Evolutionary conservation across 2,113 vertebrate genomes (phyloP).

Genomic region (Ciconia stormi): DNA sequence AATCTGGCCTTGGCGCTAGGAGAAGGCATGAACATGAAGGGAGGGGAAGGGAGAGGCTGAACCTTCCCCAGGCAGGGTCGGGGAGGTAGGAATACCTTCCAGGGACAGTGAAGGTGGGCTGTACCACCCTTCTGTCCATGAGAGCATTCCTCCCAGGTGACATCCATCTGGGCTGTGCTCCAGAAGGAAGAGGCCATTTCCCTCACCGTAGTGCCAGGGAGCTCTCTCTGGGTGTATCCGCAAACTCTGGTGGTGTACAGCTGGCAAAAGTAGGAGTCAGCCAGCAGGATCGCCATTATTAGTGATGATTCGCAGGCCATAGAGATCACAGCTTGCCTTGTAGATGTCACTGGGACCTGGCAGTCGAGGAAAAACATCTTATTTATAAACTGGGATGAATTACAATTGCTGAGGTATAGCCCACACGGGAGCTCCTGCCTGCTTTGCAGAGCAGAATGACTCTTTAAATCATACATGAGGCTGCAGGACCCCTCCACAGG

Average conservation of each 20-base stretch:
- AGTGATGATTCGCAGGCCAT: background rate
- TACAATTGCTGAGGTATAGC: background rate
- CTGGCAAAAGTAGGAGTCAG: background rate
- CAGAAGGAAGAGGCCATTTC: background rate
- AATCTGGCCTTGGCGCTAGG: background rate
- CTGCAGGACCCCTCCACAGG: background rate
- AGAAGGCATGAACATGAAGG: background rate
- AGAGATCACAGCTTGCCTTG: slow-evolving; percentile 10
- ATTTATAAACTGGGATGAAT: background rate
- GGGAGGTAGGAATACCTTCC: background rate
- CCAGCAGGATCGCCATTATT: background rate
- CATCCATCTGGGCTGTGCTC: background rate
- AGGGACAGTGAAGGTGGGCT: background rate
- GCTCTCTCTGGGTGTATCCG: background rate
- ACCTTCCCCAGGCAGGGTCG: background rate
- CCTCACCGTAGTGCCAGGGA: background rate
- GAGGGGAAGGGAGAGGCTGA: background rate
- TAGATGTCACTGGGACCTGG: slow-evolving; percentile 11
- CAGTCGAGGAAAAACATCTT: slow-evolving; percentile 6
- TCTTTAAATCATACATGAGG: background rate
- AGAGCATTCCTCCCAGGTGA: background rate
- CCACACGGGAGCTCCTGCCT: background rate
- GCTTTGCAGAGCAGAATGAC: background rate
- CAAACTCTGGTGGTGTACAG: background rate
- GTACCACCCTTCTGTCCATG: background rate